These are phyloP conservation scores for Gouania willdenowi DNA, from an alignment of 2,797 vertebrate species.

Conservation along the genomic window DNA sequence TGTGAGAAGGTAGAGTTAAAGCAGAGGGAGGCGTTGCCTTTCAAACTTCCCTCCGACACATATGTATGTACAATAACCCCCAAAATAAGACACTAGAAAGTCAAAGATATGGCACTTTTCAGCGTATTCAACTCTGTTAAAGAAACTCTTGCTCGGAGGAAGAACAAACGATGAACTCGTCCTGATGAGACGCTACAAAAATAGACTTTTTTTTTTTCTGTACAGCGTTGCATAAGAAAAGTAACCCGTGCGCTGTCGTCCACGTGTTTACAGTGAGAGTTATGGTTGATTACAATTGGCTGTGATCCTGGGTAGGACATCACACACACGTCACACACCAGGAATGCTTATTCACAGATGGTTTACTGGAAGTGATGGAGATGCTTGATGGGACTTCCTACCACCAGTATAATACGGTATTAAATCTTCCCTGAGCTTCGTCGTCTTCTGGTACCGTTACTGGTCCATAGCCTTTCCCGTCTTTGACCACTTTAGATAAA, in stretches of 20 bases:
- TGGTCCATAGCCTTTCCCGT: too few species aligned
- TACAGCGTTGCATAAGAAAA: slow-evolving; percentile 81
- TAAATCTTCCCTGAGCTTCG: too few species aligned
- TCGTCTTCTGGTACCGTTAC: too few species aligned
- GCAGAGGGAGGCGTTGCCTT: too few species aligned
- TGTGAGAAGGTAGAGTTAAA: too few species aligned
- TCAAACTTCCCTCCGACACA: slow-evolving; percentile 9
- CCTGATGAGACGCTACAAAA: slow-evolving; percentile 79
- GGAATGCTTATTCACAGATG: too few species aligned
- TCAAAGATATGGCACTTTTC: slow-evolving; percentile 74
- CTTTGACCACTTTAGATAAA: too few species aligned
- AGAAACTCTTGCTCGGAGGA: slow-evolving; percentile 74
- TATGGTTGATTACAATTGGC: slow-evolving; percentile 64
- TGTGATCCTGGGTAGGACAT: slow-evolving; percentile 28
- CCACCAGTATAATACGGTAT: too few species aligned
- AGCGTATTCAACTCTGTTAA: slow-evolving; percentile 54
- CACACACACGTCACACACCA: too few species aligned
- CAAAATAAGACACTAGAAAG: slow-evolving; percentile 64
- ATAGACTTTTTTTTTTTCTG: slow-evolving; percentile 80
- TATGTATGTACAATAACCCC: slow-evolving; percentile 30
- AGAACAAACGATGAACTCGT: too few species aligned
- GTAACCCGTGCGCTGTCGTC: slow-evolving; percentile 45
- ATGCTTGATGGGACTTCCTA: too few species aligned
- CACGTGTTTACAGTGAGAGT: slow-evolving; percentile 55
- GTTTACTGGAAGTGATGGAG: too few species aligned